Percentiles rank a stretch among this genome's conserved stretches.
Evolutionary conservation across 2,797 vertebrate species (phyloP).

Genomic region (Bovichtus diacanthus): DNA sequence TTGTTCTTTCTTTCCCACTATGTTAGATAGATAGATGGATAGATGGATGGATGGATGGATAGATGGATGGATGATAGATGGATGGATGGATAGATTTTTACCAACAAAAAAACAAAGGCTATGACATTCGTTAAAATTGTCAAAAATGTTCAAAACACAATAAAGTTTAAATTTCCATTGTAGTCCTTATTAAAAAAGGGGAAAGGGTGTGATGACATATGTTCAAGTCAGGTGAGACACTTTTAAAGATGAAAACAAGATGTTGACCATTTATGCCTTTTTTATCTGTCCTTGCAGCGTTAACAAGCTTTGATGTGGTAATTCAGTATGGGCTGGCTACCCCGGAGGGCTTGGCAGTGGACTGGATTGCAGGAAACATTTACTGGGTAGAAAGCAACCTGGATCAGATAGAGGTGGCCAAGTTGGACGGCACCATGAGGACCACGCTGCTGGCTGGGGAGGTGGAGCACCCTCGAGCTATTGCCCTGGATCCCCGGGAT

Average conservation of each 20-base stretch:
- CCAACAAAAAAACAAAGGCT: background rate
- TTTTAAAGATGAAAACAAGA: background rate
- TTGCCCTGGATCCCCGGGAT: conserved; percentile 93
- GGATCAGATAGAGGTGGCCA: conserved; percentile 97
- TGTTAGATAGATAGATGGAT: background rate
- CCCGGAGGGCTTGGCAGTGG: conserved; percentile 94
- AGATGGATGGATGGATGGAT: no score
- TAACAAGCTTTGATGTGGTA: conserved; percentile 93
- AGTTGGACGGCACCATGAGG: conserved; percentile 92
- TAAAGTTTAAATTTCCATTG: background rate
- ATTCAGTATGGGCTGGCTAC: conserved; percentile 96
- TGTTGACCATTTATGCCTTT: conserved; percentile 1
- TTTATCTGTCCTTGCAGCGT: conserved; percentile 46
- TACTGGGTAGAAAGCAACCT: conserved; percentile 99
- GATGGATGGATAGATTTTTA: no score
- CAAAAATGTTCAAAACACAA: background rate
- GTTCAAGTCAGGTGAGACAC: background rate
- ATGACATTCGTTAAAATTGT: background rate
- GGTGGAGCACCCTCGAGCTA: conserved; percentile 95
- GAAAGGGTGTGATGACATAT: background rate
- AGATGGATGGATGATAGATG: no score
- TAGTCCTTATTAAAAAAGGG: background rate
- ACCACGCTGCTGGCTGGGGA: conserved; percentile 94
- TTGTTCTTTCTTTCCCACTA: background rate
- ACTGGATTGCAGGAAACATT: conserved; percentile 98